A percentile compares a stretch with the other conserved stretches of the same genome.
phyloP scores from a whole-genome alignment of 1,140 invertebrate genomes.

The Drosophila sturtevanti region DNA sequence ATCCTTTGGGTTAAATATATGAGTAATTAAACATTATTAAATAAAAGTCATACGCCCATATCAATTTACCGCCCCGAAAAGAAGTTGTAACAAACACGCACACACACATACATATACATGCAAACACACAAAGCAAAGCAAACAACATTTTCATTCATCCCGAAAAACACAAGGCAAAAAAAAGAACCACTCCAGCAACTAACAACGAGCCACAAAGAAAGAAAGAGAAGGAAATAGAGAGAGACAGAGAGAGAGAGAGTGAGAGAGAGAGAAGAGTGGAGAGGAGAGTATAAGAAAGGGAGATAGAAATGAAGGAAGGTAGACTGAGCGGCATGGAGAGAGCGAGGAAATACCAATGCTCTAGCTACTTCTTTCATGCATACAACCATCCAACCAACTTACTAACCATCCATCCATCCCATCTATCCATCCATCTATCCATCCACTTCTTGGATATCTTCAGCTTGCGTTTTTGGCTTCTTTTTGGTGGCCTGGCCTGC shows the following conservation, averaged over 20 bases:
- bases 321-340: background rate
- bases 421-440: slow-evolving; percentile 36
- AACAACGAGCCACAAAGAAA: slow-evolving; percentile 36
- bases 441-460: slow-evolving; percentile 57
- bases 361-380: slow-evolving; percentile 14
- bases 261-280: background rate
- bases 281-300: background rate
- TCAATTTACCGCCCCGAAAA: slow-evolving; percentile 58
- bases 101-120: background rate
- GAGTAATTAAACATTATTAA: slow-evolving; percentile 55
- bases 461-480: slow-evolving; percentile 51
- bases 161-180: slow-evolving; percentile 41
- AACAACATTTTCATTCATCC: slow-evolving; percentile 68
- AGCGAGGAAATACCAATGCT: slow-evolving; percentile 38
- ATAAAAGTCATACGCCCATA: slow-evolving; percentile 53
- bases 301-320: background rate
- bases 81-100: slow-evolving; percentile 43
- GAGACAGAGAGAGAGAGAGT: background rate
- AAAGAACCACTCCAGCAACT: slow-evolving; percentile 3
- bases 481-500: slow-evolving; percentile 43
- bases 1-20: slow-evolving; percentile 3
- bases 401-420: slow-evolving; percentile 29
- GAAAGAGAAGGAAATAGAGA: slow-evolving; percentile 7
- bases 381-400: slow-evolving; percentile 29
- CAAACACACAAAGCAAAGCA: background rate